Base-by-base conservation (phyloP, 1,140 invertebrate species). In the Drosophila prosaltans region DNA sequence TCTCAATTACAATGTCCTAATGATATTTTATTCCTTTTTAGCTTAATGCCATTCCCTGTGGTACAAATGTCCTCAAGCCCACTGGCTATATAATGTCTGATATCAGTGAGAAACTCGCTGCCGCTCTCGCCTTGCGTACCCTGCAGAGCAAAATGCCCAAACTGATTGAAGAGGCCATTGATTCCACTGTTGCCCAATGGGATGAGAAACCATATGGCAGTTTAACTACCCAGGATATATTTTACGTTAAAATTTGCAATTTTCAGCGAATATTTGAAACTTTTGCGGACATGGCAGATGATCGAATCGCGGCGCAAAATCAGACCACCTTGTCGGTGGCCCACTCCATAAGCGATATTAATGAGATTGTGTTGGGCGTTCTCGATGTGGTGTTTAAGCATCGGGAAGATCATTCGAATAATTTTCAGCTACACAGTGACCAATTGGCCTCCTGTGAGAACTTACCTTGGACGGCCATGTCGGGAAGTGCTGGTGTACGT, bases 51-150 rank as follows among this genome's bases (percentile, higher is more conserved):
- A 93, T 96, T n/a, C 94, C 93, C 41, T 92, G 93, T 63, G 94
- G 94, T 45, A 74, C 93, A 92, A 58, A 91, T 65, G 66, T 89
- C 16, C 54, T 94, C 1, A 95, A 95, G 91, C 92, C 94, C 0
- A 97, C 96, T 0, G 93, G 94, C 8, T 94, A 95, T 41, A 92
- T 96, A 11, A 92, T 97, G 10, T 94, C 94, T 74, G 95, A 97
- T 91, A 95, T 95, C 74, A 94, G 95, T 9, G 97, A 97, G 92
- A 97, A 97, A 91, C 93, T 97, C 61, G 94, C 96, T 5, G 96
- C 95, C 11, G 95, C 96, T 3, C 93, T 96, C 8, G 93, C 95
- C 0, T 92, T 91, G 21, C 80, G 85, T 11, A 58, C 59, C 1
- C 26, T 92, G 40, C 91, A 92, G 24, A 63, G 16, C 57, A 92